Evolutionary conservation across 2,113 vertebrate species (phyloP).

Genomic region (Etheostoma spectabile): DNA sequence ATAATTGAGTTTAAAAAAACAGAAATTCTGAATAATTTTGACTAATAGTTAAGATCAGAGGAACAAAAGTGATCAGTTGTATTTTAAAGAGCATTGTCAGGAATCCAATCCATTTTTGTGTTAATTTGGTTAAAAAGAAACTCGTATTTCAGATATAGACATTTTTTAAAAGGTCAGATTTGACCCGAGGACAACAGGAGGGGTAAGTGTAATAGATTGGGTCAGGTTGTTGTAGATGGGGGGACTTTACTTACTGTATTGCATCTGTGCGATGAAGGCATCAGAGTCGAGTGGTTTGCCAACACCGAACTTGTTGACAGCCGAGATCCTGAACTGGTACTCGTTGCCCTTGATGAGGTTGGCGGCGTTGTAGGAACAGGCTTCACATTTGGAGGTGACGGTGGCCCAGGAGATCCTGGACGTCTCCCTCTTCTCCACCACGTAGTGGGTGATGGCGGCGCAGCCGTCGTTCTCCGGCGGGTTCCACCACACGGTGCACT

Average conservation of each 20-base stretch:
- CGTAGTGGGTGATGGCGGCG: constrained; percentile 90
- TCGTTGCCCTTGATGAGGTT: constrained; percentile 98
- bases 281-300: constrained; percentile 95
- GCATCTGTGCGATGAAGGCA: constrained; percentile 92
- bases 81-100: too few species aligned
- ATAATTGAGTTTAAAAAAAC: too few species aligned
- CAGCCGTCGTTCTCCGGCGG: constrained; percentile 97
- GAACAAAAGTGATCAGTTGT: too few species aligned
- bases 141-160: too few species aligned
- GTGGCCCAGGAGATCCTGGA: constrained; percentile 96
- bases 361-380: constrained; percentile 90
- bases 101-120: too few species aligned
- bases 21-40: too few species aligned
- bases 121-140: too few species aligned
- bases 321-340: constrained; percentile 98
- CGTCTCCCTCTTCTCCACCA: constrained; percentile 98
- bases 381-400: constrained; percentile 94
- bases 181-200: too few species aligned
- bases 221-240: too few species aligned
- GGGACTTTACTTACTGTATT: constrained; percentile 91
- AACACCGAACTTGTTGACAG: constrained; percentile 95
- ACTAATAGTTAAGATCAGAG: too few species aligned
- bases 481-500: constrained; percentile 96
- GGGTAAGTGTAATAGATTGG: too few species aligned
- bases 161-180: too few species aligned